Evolutionary conservation across 2,113 vertebrate genomes (phyloP), one percentile per base, ranked within the genome.

Genomic region (Pollachius pollachius): DNA sequence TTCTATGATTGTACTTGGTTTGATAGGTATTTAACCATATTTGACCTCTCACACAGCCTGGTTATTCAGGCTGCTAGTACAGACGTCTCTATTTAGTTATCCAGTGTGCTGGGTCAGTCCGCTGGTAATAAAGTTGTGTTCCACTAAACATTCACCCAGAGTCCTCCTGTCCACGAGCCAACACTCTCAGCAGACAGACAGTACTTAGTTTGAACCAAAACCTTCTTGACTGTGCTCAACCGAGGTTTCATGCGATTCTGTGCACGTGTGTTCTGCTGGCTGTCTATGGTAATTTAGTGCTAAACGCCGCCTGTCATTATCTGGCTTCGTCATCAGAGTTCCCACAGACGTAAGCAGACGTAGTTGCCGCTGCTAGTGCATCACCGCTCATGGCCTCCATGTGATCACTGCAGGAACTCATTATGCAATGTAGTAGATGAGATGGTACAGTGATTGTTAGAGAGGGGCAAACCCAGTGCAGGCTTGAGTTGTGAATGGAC

Each of bases 361-460:
- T 71, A 56, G 19, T 34, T 68, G 56, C 59, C 12, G 57, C 63
- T 65, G 62, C 52, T n/a, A 12, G 59, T 41, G 57, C 57, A 61
- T 48, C 56, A 41, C n/a, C 25, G 23, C 62, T 19, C 16, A 57
- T 64, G 12, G 72, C 65, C 68, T n/a, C 15, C 12, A 68, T 72
- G 74, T 80, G 67, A 59, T 64, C 60, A 5, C 15, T 65, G 61
- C 75, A 70, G 75, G 56, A 82, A 68, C 62, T 1, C 15, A 69
- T 85, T 81, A 84, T 70, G 71, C 56, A 81, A 80, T 54, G 73
- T 34, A 48, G 62, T 41, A 60, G 67, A 61, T 61, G 56, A 68
- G 30, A 71, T 70, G 64, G 74, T 79, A 70, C 15, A 57, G 59
- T 74, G 67, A 81, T 62, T 74, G 48, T 52, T 15, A 18, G 34